Conservation (phyloP, 1,140 invertebrate species). For the Drosophila nigrodunni region DNA sequence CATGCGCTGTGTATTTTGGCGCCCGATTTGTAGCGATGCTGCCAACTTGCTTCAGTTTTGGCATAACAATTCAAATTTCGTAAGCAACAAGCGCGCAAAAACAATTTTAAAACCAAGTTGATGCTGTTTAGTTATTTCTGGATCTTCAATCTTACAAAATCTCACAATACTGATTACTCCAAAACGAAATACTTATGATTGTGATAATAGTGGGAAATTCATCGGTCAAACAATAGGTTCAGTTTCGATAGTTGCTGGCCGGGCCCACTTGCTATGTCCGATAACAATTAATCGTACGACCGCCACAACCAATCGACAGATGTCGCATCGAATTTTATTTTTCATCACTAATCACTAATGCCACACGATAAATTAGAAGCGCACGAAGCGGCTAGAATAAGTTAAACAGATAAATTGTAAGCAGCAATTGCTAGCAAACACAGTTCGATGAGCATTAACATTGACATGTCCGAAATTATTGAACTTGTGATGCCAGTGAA, state of each 20-base stretch:
- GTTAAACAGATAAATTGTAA: constrained; percentile 9
- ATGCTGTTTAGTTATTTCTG: background rate
- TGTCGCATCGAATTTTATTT: constrained; percentile 7
- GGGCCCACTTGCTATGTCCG: too few species aligned
- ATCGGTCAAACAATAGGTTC: too few species aligned
- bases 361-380: constrained; percentile 48
- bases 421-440: constrained; percentile 19
- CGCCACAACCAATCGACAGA: constrained; percentile 29
- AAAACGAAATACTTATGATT: too few species aligned
- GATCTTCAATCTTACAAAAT: too few species aligned
- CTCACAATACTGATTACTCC: too few species aligned
- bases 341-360: constrained; percentile 42
- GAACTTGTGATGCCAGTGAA: constrained; percentile 57
- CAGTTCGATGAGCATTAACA: constrained; percentile 36
- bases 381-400: constrained; percentile 35
- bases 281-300: background rate
- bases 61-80: too few species aligned
- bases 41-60: constrained; percentile 25
- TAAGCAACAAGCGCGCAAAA: too few species aligned
- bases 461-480: constrained; percentile 71
- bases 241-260: too few species aligned
- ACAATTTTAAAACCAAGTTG: too few species aligned
- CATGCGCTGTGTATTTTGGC: constrained; percentile 32
- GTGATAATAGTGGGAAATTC: too few species aligned
- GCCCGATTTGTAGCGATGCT: constrained; percentile 25